Conservation (phyloP, 2,113 vertebrate genomes). For the Lathamus discolor region DNA sequence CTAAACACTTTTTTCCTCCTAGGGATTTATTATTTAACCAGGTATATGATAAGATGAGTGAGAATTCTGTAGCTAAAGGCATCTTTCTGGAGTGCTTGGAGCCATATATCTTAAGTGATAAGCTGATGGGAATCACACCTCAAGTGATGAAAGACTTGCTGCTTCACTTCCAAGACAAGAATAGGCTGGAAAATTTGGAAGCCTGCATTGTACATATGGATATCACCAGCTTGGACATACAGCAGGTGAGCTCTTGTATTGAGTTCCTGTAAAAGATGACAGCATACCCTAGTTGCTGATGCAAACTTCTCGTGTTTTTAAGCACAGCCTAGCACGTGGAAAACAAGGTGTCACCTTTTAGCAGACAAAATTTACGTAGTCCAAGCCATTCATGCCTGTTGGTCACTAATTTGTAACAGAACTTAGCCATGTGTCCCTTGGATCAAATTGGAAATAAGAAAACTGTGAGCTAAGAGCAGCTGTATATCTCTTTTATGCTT, state of each 20-base stretch:
- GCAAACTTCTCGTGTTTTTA: background rate
- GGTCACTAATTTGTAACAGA: background rate
- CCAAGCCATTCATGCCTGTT: background rate
- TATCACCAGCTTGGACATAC: conserved; percentile 95
- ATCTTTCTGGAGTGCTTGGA: conserved; percentile 94
- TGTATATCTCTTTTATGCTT: background rate
- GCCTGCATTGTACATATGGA: conserved; percentile 97
- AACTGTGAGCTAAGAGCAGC: background rate
- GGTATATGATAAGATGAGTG: conserved; percentile 88
- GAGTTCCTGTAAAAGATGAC: background rate
- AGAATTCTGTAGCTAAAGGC: conserved; percentile 91
- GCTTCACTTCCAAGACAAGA: conserved; percentile 91
- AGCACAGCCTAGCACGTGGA: background rate
- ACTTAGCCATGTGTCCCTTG: background rate
- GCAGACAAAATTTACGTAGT: fast-evolving
- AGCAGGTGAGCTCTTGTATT: conserved; percentile 81
- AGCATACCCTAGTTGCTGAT: background rate
- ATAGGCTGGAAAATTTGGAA: conserved; percentile 93
- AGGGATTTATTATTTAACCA: conserved; percentile 94
- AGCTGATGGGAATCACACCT: conserved; percentile 88
- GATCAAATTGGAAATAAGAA: background rate
- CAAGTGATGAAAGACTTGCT: conserved; percentile 95
- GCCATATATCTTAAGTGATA: conserved; percentile 90
- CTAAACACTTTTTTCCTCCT: background rate
- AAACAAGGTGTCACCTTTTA: background rate